These are phyloP conservation scores for Drosophila koepferae DNA, from an alignment of 2,888 invertebrate species.

Conservation along the genomic window DNA sequence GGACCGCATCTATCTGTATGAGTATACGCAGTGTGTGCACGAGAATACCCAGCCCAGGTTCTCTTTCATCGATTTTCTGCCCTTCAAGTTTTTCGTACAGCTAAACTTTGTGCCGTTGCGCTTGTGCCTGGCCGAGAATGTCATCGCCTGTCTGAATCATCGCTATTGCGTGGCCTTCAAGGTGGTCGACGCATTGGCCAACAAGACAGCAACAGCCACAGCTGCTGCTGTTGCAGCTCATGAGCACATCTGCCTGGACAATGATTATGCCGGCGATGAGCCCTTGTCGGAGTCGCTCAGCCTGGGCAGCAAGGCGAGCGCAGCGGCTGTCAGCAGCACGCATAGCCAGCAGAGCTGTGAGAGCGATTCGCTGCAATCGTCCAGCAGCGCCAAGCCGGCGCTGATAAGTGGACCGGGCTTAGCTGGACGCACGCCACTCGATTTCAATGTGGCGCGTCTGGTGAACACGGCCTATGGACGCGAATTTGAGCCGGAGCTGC, in stretches of 20 bases:
- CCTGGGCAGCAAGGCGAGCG: conserved; percentile 79
- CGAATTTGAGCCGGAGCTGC: conserved; percentile 83
- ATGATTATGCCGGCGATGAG: conserved; percentile 72
- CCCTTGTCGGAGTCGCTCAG: conserved; percentile 80
- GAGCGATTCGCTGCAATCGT: conserved; percentile 83
- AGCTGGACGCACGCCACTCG: conserved; percentile 81
- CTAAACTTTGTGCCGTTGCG: conserved; percentile 88
- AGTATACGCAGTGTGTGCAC: conserved; percentile 88
- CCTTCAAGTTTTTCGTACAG: conserved; percentile 88
- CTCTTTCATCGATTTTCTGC: conserved; percentile 90
- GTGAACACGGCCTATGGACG: conserved; percentile 83
- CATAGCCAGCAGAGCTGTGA: conserved; percentile 83
- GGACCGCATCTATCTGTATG: conserved; percentile 86
- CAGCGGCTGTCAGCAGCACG: conserved; percentile 69
- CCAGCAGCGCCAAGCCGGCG: conserved; percentile 71
- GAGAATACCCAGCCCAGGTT: conserved; percentile 88
- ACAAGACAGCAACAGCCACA: conserved; percentile 22
- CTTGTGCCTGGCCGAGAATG: conserved; percentile 89
- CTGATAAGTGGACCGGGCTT: conserved; percentile 56
- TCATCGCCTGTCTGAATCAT: conserved; percentile 88
- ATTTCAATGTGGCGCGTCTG: conserved; percentile 84
- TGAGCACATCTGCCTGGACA: conserved; percentile 68
- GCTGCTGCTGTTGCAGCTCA: conserved; percentile 30
- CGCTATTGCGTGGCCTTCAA: conserved; percentile 88
- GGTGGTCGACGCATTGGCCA: conserved; percentile 84